Percentiles rank a stretch among this genome's conserved stretches.
Evolutionary conservation across 2,113 vertebrate genomes (phyloP).

Genomic region (Hydrochoerus hydrochaeris): DNA sequence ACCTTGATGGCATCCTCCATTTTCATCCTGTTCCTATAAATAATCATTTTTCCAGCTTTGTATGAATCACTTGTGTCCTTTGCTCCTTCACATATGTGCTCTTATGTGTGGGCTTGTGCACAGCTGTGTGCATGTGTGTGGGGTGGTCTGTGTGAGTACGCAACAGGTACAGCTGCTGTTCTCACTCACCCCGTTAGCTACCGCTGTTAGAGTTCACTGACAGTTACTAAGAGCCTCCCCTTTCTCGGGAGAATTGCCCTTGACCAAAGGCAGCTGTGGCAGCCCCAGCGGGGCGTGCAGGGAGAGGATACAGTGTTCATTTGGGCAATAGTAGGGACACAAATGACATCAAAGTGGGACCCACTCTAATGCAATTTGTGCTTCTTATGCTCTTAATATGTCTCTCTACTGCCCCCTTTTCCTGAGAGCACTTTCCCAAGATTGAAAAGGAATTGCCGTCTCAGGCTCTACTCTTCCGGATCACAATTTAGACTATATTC

Average conservation of each 20-base stretch:
- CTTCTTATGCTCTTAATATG: neutral
- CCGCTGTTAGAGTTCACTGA: neutral
- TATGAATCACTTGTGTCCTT: neutral
- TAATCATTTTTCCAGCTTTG: neutral
- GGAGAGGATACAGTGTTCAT: accelerated
- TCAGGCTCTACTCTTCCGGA: neutral
- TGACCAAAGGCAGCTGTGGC: neutral
- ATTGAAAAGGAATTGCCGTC: neutral
- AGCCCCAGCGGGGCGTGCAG: too few relatives aligned
- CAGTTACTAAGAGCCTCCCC: neutral
- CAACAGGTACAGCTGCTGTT: neutral
- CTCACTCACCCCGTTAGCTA: neutral
- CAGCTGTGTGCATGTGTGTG: too few relatives aligned
- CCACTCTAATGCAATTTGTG: neutral
- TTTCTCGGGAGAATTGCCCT: neutral
- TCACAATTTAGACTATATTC: neutral
- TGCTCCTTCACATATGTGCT: neutral
- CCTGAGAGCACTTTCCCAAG: neutral
- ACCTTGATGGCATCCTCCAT: neutral
- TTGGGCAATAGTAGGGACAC: neutral
- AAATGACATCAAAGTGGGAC: neutral
- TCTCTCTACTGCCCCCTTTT: neutral
- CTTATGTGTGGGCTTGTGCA: neutral
- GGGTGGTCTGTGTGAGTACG: too few relatives aligned
- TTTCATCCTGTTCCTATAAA: neutral